phyloP scores from a whole-genome alignment of 1,140 invertebrate species.

The Drosophila parabipectinata region DNA sequence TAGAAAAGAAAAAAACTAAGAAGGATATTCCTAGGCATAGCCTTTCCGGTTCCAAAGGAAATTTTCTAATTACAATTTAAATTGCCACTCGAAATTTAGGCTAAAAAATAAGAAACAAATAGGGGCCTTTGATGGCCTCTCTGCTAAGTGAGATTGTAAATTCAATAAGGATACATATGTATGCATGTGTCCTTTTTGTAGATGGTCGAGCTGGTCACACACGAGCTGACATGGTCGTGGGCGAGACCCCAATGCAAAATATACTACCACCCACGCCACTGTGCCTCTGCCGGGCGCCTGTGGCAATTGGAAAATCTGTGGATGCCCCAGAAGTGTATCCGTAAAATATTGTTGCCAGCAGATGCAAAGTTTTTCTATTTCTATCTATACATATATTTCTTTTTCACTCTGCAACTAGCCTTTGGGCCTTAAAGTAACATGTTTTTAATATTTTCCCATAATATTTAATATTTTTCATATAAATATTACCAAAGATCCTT shows the following conservation, averaged over 20 bases:
- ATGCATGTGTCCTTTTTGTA: constrained; percentile 10
- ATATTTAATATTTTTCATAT: background rate
- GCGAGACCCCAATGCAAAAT: background rate
- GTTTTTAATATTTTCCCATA: background rate
- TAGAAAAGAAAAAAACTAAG: background rate
- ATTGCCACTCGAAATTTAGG: constrained; percentile 16
- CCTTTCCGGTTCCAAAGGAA: background rate
- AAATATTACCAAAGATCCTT: background rate
- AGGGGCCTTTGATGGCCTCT: constrained; percentile 3
- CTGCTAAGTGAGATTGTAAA: constrained; percentile 20
- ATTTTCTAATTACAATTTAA: constrained; percentile 35
- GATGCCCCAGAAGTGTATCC: constrained; percentile 40
- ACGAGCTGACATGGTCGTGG: constrained; percentile 14
- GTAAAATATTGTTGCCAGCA: constrained; percentile 70
- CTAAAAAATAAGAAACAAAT: background rate
- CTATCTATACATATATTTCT: background rate
- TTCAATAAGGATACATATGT: constrained; percentile 17
- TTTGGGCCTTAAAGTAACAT: background rate
- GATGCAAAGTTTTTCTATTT: constrained; percentile 50
- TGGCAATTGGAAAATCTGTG: constrained; percentile 55
- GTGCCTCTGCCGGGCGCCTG: constrained; percentile 37
- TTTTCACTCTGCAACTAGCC: background rate
- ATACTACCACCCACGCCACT: background rate
- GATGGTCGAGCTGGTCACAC: constrained; percentile 27
- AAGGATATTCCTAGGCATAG: background rate